A percentile compares a stretch with the other conserved stretches of the same genome.
Evolutionary conservation across 2,113 vertebrate genomes (phyloP).

Genomic region (Paratilapia polleni): DNA sequence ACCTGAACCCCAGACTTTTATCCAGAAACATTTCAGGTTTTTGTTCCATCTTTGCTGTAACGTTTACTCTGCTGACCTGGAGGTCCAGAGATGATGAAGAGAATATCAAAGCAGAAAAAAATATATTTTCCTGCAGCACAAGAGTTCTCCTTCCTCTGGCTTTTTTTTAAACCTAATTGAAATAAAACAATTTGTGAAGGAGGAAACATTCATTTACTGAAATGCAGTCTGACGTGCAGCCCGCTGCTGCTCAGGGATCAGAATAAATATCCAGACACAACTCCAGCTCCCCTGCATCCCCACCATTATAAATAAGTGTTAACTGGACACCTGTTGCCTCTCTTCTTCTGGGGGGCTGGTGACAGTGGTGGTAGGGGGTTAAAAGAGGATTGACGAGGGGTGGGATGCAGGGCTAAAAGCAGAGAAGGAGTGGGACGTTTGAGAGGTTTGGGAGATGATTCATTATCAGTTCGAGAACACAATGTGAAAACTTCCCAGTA

Average conservation of each 20-base stretch:
- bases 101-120: background rate
- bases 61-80: background rate
- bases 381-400: background rate
- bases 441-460: background rate
- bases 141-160: background rate
- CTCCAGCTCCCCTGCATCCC: background rate
- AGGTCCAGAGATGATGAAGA: background rate
- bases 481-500: conserved; percentile 9
- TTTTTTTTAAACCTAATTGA: background rate
- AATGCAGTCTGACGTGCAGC: background rate
- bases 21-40: background rate
- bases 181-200: background rate
- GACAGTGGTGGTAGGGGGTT: background rate
- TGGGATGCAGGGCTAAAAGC: conserved; percentile 2
- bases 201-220: background rate
- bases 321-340: conserved; percentile 4
- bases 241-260: background rate
- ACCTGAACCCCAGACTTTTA: background rate
- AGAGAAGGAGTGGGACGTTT: background rate
- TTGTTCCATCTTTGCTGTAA: too few species aligned
- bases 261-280: conserved; percentile 5
- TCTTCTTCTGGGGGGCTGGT: background rate
- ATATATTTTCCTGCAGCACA: background rate
- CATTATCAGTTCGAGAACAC: background rate
- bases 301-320: conserved; percentile 32